Conservation (phyloP, 2,113 vertebrate species). For the Ochotona curzoniae region DNA sequence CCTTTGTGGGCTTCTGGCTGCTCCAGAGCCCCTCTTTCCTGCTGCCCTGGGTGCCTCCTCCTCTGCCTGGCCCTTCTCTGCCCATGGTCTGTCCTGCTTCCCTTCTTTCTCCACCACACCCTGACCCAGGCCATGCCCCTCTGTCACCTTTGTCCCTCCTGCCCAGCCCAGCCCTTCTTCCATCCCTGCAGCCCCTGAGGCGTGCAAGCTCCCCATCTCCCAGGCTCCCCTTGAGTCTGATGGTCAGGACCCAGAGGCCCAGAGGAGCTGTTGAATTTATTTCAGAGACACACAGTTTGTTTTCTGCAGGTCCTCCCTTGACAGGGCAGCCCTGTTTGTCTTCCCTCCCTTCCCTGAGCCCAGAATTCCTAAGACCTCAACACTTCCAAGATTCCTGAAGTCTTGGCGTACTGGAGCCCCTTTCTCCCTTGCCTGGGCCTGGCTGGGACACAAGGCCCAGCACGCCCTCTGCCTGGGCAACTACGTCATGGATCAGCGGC, state of each 20-base stretch:
- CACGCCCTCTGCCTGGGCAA: background rate
- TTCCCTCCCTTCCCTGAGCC: background rate
- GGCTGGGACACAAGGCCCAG: background rate
- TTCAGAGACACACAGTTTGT: background rate
- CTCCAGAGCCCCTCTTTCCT: background rate
- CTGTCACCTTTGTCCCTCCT: background rate
- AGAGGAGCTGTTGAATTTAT: background rate
- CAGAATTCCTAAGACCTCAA: constrained; percentile 9
- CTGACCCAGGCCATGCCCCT: background rate
- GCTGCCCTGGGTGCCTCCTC: background rate
- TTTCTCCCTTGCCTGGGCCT: background rate
- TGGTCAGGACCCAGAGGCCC: background rate
- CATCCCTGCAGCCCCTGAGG: background rate
- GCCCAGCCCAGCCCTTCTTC: background rate
- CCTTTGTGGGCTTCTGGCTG: no score
- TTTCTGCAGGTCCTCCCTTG: background rate
- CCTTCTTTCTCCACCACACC: no score
- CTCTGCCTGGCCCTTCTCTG: background rate
- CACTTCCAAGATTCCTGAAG: background rate
- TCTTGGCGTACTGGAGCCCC: background rate
- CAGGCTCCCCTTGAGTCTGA: background rate
- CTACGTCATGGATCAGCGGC: background rate
- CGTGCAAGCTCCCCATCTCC: background rate
- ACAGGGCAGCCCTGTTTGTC: background rate
- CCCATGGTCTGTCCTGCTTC: background rate